These are phyloP conservation scores for Ormyrus rosae DNA, from an alignment of 2,888 invertebrate species.

Conservation along the genomic window DNA sequence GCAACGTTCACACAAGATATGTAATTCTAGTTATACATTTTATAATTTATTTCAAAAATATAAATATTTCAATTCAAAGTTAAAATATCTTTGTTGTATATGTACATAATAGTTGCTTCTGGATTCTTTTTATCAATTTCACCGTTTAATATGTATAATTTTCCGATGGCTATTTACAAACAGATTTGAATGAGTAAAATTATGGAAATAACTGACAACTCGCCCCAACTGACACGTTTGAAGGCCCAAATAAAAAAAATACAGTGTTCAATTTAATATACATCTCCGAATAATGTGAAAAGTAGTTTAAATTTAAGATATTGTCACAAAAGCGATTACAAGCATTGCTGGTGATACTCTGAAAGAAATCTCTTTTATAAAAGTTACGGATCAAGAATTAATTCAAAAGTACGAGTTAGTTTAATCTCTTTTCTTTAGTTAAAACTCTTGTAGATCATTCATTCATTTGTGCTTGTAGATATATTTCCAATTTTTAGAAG, in stretches of 20 bases:
- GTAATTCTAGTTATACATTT: slow-evolving; percentile 19
- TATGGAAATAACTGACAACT: slow-evolving; percentile 58
- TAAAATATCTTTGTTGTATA: slow-evolving; percentile 33
- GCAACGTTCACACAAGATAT: slow-evolving; percentile 29
- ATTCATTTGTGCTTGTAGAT: no score
- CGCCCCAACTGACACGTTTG: slow-evolving; percentile 68
- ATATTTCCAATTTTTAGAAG: no score
- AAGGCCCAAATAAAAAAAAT: neutral
- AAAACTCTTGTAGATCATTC: no score
- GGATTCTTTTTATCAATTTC: slow-evolving; percentile 45
- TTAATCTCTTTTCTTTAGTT: no score
- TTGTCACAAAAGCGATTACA: neutral
- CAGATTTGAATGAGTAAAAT: slow-evolving; percentile 43
- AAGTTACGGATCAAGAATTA: slow-evolving; percentile 5
- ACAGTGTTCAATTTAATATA: no score
- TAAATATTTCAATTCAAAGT: slow-evolving; percentile 34
- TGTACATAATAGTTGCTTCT: slow-evolving; percentile 25
- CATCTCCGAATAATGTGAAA: no score
- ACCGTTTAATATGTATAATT: slow-evolving; percentile 4
- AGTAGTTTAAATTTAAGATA: no score
- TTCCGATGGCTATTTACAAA: slow-evolving; percentile 19
- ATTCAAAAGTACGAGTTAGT: neutral
- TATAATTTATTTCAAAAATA: slow-evolving; percentile 46
- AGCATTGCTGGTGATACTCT: slow-evolving; percentile 13
- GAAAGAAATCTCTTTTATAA: slow-evolving; percentile 21